Conservation (phyloP, 2,797 vertebrate genomes). For the Setipinna tenuifilis region DNA sequence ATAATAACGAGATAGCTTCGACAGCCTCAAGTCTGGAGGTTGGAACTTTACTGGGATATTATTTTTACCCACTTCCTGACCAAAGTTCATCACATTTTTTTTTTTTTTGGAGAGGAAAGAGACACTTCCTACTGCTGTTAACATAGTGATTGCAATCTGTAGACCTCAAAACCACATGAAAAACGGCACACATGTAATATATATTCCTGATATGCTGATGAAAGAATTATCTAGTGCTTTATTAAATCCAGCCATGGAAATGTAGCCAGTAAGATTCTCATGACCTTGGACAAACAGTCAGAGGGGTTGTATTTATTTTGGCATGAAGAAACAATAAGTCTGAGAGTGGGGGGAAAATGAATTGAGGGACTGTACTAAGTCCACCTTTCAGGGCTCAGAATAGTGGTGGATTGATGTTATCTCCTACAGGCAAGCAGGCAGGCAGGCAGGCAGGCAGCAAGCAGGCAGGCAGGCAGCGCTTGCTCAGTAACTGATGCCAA, state of each 20-base stretch:
- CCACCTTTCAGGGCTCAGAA: slow-evolving; percentile 51
- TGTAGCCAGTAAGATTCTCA: not conserved
- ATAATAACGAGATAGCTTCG: slow-evolving; percentile 8
- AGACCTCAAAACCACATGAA: slow-evolving; percentile 3
- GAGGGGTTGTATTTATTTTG: slow-evolving; percentile 62
- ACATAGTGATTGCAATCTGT: slow-evolving; percentile 12
- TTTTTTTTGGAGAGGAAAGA: slow-evolving; percentile 11
- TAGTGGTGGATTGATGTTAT: slow-evolving; percentile 43
- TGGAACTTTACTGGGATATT: not conserved
- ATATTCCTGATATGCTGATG: slow-evolving; percentile 26
- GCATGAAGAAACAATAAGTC: slow-evolving; percentile 44
- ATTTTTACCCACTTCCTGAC: slow-evolving; percentile 19
- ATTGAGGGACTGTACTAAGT: slow-evolving; percentile 55
- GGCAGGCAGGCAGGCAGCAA: no score
- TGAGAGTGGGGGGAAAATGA: slow-evolving; percentile 64
- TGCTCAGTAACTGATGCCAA: slow-evolving; percentile 5
- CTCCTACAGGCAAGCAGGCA: slow-evolving; percentile 18
- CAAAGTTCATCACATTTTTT: not conserved
- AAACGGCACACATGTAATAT: slow-evolving; percentile 10
- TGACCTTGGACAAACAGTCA: slow-evolving; percentile 59
- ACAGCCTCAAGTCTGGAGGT: not conserved
- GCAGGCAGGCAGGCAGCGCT: not conserved
- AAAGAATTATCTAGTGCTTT: not conserved
- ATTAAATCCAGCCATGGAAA: slow-evolving; percentile 13
- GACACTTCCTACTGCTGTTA: slow-evolving; percentile 26